Conservation (phyloP, 1,140 invertebrate species). For the Pseudomyrmex concolor region DNA sequence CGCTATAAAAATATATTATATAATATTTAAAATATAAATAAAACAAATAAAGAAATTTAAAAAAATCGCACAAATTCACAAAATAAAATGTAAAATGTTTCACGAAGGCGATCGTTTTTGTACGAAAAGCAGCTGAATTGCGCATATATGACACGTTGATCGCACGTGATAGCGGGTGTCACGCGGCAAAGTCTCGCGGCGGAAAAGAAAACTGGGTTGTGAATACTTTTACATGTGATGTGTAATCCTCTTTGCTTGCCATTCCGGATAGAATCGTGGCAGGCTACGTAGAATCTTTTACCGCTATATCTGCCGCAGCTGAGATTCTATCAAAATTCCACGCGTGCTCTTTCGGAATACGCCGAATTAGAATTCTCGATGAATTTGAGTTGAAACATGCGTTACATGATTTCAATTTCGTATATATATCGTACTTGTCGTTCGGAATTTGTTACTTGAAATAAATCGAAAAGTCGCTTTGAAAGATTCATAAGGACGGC, state of each 20-base stretch:
- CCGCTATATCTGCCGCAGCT: neutral
- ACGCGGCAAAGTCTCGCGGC: constrained; percentile 1
- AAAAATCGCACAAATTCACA: neutral
- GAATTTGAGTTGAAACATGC: constrained; percentile 3
- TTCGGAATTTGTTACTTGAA: neutral
- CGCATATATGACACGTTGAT: neutral
- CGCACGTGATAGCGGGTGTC: neutral
- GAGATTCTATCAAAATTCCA: constrained; percentile 56
- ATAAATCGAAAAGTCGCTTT: constrained; percentile 13
- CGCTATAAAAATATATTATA: no score
- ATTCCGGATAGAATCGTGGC: constrained; percentile 15
- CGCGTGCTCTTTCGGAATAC: constrained; percentile 3
- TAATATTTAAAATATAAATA: no score
- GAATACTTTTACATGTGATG: constrained; percentile 24
- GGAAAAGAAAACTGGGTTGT: constrained; percentile 35
- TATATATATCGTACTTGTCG: neutral
- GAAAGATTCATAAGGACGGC: neutral
- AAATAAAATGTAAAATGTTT: neutral
- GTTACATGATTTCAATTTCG: neutral
- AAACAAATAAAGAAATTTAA: no score
- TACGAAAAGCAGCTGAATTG: no score
- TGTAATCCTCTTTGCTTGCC: constrained; percentile 41
- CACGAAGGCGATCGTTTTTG: neutral
- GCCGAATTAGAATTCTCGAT: constrained; percentile 5
- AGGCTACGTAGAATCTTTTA: constrained; percentile 38